phyloP scores from a whole-genome alignment of 2,113 vertebrate species.

The Paralichthys olivaceus region DNA sequence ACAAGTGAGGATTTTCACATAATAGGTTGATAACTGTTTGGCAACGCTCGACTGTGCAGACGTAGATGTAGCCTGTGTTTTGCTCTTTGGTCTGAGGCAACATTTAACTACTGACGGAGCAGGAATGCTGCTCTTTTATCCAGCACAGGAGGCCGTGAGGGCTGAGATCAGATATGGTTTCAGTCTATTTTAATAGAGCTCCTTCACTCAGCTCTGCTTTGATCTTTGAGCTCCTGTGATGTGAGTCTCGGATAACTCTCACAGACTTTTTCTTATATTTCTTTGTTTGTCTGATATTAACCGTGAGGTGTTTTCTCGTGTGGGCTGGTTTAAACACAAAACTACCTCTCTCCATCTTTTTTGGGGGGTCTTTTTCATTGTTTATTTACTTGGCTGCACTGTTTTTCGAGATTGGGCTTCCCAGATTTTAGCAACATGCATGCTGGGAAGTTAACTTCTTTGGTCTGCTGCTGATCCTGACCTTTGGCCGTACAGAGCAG shows the following conservation, averaged over 20 bases:
- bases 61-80: not conserved
- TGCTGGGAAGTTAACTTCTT: not conserved
- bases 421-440: not conserved
- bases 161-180: slow-evolving; percentile 1
- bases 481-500: slow-evolving; percentile 15
- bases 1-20: slow-evolving; percentile 11
- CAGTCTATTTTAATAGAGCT: not conserved
- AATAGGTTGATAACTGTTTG: slow-evolving; percentile 21
- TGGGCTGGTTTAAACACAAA: not conserved
- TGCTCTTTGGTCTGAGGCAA: slow-evolving; percentile 2
- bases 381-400: not conserved
- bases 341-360: not conserved
- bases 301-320: slow-evolving; percentile 9
- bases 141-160: not conserved
- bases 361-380: not conserved
- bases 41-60: not conserved
- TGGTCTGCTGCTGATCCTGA: not conserved
- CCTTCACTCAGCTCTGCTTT: not conserved
- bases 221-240: not conserved
- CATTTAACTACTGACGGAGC: not conserved
- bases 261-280: not conserved
- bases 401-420: not conserved
- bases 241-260: not conserved
- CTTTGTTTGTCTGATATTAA: not conserved
- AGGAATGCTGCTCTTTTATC: slow-evolving; percentile 8